phyloP scores from a whole-genome alignment of 2,113 vertebrate species.

The Heteronetta atricapilla region DNA sequence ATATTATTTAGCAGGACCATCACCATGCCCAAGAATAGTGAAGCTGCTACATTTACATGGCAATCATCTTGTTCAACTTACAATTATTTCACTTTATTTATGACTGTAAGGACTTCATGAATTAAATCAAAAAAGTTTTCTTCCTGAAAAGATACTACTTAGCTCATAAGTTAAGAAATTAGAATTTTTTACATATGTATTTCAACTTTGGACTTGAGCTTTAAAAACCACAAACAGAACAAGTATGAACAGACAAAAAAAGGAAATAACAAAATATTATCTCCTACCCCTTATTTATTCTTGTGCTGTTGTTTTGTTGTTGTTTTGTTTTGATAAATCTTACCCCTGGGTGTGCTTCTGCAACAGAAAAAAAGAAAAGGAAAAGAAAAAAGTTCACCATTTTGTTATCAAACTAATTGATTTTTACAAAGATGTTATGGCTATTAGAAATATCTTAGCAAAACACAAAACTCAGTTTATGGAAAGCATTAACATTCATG shows the following conservation, averaged over 20 bases:
- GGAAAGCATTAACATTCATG: conserved; percentile 49
- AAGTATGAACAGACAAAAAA: background rate
- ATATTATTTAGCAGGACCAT: background rate
- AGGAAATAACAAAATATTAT: background rate
- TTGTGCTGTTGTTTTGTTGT: background rate
- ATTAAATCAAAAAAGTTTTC: background rate
- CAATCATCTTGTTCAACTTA: background rate
- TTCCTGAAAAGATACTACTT: background rate
- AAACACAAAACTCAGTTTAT: conserved; percentile 28
- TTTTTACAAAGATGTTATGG: background rate
- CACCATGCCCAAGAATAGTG: background rate
- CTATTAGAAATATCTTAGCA: conserved; percentile 40
- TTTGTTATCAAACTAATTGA: background rate
- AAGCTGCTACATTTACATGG: background rate
- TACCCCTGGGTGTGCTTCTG: background rate
- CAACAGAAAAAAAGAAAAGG: background rate
- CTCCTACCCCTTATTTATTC: background rate
- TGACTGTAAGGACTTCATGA: background rate
- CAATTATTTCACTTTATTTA: background rate
- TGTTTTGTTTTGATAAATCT: background rate
- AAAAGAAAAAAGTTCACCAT: background rate
- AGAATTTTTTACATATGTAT: background rate
- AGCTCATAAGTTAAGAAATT: background rate
- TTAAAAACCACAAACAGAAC: background rate
- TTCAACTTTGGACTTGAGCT: background rate